Evolutionary conservation across 2,888 invertebrate species (phyloP), one percentile per base, ranked within the genome.

Genomic region (Taenaris catops): DNA sequence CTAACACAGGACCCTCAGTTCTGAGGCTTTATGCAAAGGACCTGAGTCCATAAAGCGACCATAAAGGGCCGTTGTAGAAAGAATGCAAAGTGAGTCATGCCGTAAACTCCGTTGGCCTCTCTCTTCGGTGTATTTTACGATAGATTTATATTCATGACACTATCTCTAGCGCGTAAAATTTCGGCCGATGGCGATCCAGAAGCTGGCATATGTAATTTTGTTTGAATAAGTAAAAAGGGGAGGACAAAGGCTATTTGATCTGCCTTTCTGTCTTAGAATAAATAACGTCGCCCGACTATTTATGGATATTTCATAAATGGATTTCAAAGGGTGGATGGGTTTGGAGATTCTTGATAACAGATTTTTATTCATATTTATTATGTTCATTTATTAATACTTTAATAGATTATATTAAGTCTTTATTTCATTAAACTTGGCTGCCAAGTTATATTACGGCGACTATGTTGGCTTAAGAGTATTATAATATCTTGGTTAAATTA

Each of bases 121-220:
- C 72, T 72, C 69, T 59, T 68, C 57, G 71, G 73, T 76, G 76
- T 79, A 78, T 75, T 81, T 81, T 80, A 81, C 83, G 76, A 80
- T 81, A 83, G 80, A 84, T 86, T 86, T 84, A 86, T 86, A 86
- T 86, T 86, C 84, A 86, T 84, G 83, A 72, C 86, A 79, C 80
- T 81, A 79, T 83, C 81, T 83, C 69, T 55, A 64, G 65, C 76
- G 78, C 84, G 84, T 83, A 83, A 83, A 84, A 84, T 84, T 86
- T 84, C 83, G 84, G 81, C 72, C 79, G 71, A 76, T 76, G 80
- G 83, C 79, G 75, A 84, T 81, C 76, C 79, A 67, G 75, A 73
- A 76, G 73, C 76, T 70, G 74, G 84, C 84, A 84, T 84, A 86
- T 81, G 84, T 86, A 86, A 86, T 84, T 84, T 83, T 86, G 83